Conservation (phyloP, 2,797 vertebrate species). For the Loris lydekkerianus region DNA sequence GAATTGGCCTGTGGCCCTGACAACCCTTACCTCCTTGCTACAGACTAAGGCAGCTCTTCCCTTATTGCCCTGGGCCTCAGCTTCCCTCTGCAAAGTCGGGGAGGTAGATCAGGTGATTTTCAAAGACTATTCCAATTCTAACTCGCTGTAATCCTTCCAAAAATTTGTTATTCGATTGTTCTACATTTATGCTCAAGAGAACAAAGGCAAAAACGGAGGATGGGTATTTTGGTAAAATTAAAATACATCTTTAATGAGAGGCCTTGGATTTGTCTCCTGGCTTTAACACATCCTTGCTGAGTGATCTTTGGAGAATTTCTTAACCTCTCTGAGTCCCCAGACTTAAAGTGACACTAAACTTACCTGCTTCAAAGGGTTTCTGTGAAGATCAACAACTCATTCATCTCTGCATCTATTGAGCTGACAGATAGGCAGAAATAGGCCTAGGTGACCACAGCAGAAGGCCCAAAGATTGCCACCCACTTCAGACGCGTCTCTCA, state of each 20-base stretch:
- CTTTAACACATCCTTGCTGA: not conserved
- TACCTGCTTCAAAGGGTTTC: not conserved
- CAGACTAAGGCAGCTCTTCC: not conserved
- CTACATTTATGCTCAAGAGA: not conserved
- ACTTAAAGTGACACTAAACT: not conserved
- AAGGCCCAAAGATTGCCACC: not conserved
- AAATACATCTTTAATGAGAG: constrained; percentile 18
- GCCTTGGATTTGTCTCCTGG: not conserved
- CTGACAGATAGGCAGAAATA: constrained; percentile 7
- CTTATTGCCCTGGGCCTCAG: too few relatives aligned
- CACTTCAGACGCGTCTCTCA: not conserved
- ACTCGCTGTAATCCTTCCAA: not conserved
- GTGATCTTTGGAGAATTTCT: not conserved
- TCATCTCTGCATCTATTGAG: not conserved
- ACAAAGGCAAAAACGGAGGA: not conserved
- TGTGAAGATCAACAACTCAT: not conserved
- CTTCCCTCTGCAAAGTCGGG: not conserved
- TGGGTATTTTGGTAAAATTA: not conserved
- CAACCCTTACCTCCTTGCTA: not conserved
- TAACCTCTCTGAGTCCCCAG: not conserved
- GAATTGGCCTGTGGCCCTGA: rapidly evolving
- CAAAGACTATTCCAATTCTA: not conserved
- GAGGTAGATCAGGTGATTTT: not conserved
- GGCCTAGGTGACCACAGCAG: not conserved
- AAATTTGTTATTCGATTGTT: constrained; percentile 25